Percentiles rank a stretch among this genome's conserved stretches.
These are phyloP conservation scores for Sipha flava DNA, from an alignment of 1,140 invertebrate species.

Conservation along the genomic window DNA sequence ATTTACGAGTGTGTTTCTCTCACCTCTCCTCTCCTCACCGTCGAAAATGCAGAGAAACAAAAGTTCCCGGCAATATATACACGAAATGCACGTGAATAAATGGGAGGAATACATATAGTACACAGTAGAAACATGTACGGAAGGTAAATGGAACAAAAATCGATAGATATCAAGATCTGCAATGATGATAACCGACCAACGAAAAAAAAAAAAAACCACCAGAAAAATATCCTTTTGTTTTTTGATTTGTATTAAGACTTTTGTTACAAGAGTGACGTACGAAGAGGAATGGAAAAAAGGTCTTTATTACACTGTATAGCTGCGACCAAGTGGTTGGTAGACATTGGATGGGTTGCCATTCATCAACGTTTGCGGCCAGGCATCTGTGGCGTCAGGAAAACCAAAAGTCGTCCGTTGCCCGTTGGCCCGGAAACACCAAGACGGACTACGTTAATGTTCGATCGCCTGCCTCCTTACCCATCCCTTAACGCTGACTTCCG, in stretches of 20 bases:
- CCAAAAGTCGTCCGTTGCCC: constrained; percentile 14
- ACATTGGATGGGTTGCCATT: constrained; percentile 1
- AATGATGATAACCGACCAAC: background rate
- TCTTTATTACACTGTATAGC: background rate
- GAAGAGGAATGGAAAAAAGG: background rate
- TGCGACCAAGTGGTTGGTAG: background rate
- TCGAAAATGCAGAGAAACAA: background rate
- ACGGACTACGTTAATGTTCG: constrained; percentile 6
- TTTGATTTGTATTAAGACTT: background rate
- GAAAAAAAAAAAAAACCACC: background rate
- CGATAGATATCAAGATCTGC: background rate
- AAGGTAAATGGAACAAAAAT: background rate
- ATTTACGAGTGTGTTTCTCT: constrained; percentile 23
- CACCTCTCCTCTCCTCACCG: background rate
- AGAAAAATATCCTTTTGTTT: background rate
- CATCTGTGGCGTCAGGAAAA: constrained; percentile 12
- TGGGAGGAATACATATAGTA: background rate
- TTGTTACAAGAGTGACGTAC: background rate
- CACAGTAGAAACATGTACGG: background rate
- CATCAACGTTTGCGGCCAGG: constrained; percentile 17
- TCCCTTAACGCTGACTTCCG: background rate
- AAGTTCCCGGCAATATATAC: background rate
- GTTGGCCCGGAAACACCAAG: constrained; percentile 13
- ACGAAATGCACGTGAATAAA: background rate
- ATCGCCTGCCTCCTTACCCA: background rate